Percentiles rank a stretch among this genome's conserved stretches.
Conservation (phyloP, 2,113 vertebrate species). For the Rhea americana region DNA sequence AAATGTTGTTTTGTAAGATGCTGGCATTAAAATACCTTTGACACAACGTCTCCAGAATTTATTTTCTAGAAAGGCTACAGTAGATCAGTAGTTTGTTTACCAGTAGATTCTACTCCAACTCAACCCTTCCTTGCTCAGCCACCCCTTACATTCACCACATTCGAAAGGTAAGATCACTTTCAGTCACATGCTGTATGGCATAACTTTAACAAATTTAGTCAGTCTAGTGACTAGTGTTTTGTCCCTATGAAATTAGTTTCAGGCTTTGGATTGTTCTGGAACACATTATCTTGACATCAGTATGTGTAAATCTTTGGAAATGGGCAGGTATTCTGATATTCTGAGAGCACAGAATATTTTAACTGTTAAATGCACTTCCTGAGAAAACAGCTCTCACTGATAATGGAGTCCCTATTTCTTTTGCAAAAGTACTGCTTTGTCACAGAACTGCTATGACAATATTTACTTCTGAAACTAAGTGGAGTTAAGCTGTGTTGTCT, state of each 20-base stretch:
- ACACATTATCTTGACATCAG: background rate
- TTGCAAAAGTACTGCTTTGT: background rate
- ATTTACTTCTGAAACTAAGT: background rate
- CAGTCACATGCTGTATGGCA: rapidly evolving
- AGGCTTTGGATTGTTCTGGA: background rate
- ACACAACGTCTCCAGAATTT: slow-evolving; percentile 18
- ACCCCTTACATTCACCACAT: background rate
- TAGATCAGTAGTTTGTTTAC: background rate
- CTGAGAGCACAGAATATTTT: background rate
- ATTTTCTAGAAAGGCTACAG: background rate
- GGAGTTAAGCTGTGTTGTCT: background rate
- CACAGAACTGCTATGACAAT: background rate
- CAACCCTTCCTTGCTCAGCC: background rate
- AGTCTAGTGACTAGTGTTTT: background rate
- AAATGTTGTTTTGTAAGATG: slow-evolving; percentile 33
- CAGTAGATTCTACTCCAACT: background rate
- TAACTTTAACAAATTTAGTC: background rate
- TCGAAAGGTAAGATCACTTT: background rate
- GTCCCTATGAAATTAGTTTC: background rate
- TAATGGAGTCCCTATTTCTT: rapidly evolving
- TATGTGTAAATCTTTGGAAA: background rate
- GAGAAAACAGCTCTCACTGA: background rate
- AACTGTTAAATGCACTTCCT: background rate
- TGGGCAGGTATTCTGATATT: background rate
- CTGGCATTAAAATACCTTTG: slow-evolving; percentile 53